Percentiles rank a stretch among this genome's conserved stretches.
Conservation (phyloP, 92 coral and sea anemone genomes). For the Palythoa heliodiscus region DNA sequence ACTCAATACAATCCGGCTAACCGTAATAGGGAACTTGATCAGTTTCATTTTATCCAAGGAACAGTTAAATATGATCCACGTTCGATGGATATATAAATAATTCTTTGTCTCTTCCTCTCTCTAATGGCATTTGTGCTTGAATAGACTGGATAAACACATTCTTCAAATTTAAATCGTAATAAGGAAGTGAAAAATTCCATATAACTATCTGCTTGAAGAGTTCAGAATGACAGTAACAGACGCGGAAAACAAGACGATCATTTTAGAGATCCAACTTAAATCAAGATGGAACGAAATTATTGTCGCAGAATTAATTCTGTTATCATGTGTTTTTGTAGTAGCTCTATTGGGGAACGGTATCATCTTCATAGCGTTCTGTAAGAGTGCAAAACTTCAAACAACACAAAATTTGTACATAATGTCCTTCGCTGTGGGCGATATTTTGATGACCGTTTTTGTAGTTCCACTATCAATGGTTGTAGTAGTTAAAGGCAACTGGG, state of each 20-base stretch:
- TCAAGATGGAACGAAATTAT: slow-evolving; percentile 44
- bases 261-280: slow-evolving; percentile 13
- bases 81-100: not conserved
- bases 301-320: slow-evolving; percentile 31
- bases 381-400: slow-evolving; percentile 13
- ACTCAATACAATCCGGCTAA: not conserved
- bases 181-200: not conserved
- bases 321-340: not conserved
- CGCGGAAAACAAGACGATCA: not conserved
- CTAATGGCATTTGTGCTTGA: no score
- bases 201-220: not conserved
- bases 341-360: slow-evolving; percentile 21
- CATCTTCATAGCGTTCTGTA: slow-evolving; percentile 24
- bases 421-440: slow-evolving; percentile 26
- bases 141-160: not conserved
- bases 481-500: slow-evolving; percentile 14
- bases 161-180: not conserved
- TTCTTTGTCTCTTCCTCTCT: no score
- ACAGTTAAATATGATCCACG: not conserved
- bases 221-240: slow-evolving; percentile 9
- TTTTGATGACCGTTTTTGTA: slow-evolving; percentile 13
- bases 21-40: not conserved
- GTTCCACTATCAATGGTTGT: slow-evolving; percentile 26
- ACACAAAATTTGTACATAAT: slow-evolving; percentile 34
- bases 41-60: not conserved